phyloP scores from a whole-genome alignment of 2,888 invertebrate species.

The Lasioglossum vierecki region DNA sequence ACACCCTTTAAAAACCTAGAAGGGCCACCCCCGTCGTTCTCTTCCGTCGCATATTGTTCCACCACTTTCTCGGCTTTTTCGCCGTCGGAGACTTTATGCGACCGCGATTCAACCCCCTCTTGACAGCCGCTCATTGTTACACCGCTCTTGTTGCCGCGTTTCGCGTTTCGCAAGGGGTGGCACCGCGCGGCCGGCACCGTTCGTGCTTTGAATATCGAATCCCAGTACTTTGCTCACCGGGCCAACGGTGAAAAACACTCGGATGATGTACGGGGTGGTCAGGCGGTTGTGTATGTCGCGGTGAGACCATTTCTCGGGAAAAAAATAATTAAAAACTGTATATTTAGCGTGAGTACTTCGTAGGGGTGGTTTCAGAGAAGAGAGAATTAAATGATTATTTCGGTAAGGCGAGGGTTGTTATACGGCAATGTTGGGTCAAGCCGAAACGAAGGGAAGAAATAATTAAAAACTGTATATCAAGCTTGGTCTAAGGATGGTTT shows the following conservation, averaged over 20 bases:
- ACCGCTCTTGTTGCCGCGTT: slow-evolving; percentile 33
- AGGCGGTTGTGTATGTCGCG: background rate
- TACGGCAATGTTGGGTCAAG: background rate
- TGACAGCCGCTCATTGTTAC: slow-evolving; percentile 39
- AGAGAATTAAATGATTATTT: background rate
- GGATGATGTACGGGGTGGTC: background rate
- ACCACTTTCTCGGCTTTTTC: slow-evolving; percentile 44
- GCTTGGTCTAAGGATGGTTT: background rate
- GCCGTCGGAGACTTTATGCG: slow-evolving; percentile 30
- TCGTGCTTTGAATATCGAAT: slow-evolving; percentile 55
- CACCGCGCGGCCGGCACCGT: background rate
- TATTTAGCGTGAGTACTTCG: no score
- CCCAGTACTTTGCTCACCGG: background rate
- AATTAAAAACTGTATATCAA: no score
- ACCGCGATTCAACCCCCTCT: slow-evolving; percentile 40
- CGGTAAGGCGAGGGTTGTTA: background rate
- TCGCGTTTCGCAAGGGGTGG: background rate
- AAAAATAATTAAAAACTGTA: background rate
- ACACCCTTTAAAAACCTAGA: background rate
- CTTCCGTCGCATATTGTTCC: slow-evolving; percentile 46
- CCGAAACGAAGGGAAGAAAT: no score
- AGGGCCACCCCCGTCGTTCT: slow-evolving; percentile 9
- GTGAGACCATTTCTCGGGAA: background rate
- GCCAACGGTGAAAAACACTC: background rate
- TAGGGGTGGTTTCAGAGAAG: background rate